These are phyloP conservation scores for Parazoanthus darwini DNA, from an alignment of 92 coral and sea anemone genomes.

Conservation along the genomic window DNA sequence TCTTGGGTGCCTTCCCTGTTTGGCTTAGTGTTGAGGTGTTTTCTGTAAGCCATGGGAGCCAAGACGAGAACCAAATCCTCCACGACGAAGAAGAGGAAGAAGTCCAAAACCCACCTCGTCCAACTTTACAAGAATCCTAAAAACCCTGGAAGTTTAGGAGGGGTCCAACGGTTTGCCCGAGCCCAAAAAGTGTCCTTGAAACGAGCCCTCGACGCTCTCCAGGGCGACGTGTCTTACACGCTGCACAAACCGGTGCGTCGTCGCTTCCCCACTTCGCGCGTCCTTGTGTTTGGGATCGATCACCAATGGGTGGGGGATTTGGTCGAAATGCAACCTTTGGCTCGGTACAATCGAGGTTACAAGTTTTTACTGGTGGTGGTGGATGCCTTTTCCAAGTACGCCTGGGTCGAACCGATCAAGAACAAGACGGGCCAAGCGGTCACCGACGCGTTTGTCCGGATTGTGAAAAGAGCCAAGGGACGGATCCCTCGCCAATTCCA, in stretches of 20 bases:
- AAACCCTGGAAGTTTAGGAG: conserved; percentile 21
- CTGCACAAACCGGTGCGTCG: conserved; percentile 36
- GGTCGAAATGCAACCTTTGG: conserved; percentile 16
- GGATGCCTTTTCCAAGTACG: conserved; percentile 52
- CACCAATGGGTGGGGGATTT: conserved; percentile 19
- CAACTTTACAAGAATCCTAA: conserved; percentile 16
- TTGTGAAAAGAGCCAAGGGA: conserved; percentile 11
- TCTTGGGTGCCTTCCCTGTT: conserved; percentile 5
- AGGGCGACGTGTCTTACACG: conserved; percentile 27
- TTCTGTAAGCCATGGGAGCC: conserved; percentile 1
- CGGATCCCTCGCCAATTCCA: conserved; percentile 33
- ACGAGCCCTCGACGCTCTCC: conserved; percentile 1
- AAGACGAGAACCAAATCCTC: conserved; percentile 1
- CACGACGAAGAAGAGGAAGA: conserved; percentile 6
- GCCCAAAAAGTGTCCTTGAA: conserved; percentile 14
- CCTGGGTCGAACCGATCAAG: conserved; percentile 57
- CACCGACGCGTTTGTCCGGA: conserved; percentile 16
- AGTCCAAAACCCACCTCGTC: conserved; percentile 19
- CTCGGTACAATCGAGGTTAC: background rate
- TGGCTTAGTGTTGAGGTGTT: background rate
- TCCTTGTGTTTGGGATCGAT: conserved; percentile 8
- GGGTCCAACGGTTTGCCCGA: conserved; percentile 29
- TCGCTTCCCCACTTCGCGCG: conserved; percentile 12
- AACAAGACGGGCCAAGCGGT: conserved; percentile 40
- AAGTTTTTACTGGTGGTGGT: conserved; percentile 12